Evolutionary conservation across 1,140 invertebrate species (phyloP).

Genomic region (Diabrotica undecimpunctata): DNA sequence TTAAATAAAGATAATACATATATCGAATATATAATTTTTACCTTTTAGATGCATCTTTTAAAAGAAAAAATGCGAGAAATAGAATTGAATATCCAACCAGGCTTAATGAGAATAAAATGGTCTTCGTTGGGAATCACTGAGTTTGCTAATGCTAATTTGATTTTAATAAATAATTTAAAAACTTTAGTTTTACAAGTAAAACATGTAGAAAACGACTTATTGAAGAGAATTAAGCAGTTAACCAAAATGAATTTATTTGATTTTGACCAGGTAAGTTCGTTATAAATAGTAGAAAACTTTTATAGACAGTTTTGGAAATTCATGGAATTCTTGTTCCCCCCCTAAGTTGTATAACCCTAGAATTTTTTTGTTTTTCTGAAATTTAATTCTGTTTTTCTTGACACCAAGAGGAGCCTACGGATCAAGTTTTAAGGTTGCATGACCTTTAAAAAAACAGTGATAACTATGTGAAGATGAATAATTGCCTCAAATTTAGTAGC

Average conservation of each 20-base stretch:
- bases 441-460: too few relatives aligned
- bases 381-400: too few relatives aligned
- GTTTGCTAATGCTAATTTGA: slow-evolving; percentile 59
- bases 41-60: slow-evolving; percentile 58
- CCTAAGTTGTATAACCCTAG: too few relatives aligned
- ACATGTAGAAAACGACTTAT: slow-evolving; percentile 71
- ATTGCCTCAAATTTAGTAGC: too few relatives aligned
- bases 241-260: slow-evolving; percentile 39
- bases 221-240: slow-evolving; percentile 51
- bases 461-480: too few relatives aligned
- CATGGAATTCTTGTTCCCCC: too few relatives aligned
- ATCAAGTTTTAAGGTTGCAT: too few relatives aligned
- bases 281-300: too few relatives aligned
- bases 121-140: slow-evolving; percentile 75
- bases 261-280: slow-evolving; percentile 24
- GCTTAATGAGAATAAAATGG: slow-evolving; percentile 78
- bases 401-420: too few relatives aligned
- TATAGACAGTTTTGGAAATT: too few relatives aligned
- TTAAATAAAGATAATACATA: too few relatives aligned
- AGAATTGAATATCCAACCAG: slow-evolving; percentile 74
- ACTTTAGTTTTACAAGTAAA: slow-evolving; percentile 69
- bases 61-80: slow-evolving; percentile 67
- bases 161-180: slow-evolving; percentile 55
- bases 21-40: background rate
- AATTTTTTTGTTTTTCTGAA: too few relatives aligned